These are phyloP conservation scores for Microcebus tavaratra DNA, from an alignment of 2,113 vertebrate species.

Conservation along the genomic window DNA sequence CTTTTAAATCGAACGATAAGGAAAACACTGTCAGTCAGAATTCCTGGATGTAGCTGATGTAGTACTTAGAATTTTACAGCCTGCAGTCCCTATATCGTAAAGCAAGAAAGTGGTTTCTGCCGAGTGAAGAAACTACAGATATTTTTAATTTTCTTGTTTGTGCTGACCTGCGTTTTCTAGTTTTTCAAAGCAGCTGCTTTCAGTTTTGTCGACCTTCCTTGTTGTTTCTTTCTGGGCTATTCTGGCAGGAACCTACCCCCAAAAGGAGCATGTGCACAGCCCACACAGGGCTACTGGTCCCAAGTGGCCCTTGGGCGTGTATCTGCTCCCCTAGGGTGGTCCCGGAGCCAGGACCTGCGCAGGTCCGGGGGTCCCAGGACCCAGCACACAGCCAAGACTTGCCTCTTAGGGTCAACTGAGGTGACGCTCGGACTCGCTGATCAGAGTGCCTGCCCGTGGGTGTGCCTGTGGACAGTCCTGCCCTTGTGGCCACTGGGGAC, in stretches of 20 bases:
- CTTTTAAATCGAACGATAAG: neutral
- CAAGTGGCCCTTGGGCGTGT: neutral
- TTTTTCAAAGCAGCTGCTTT: neutral
- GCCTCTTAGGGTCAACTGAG: neutral
- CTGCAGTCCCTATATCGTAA: neutral
- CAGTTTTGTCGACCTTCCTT: neutral
- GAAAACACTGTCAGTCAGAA: neutral
- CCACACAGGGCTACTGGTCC: neutral
- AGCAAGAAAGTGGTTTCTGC: neutral
- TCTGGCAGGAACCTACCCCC: neutral
- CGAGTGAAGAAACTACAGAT: neutral
- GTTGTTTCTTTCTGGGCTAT: neutral
- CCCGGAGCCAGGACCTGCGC: neutral
- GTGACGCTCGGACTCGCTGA: accelerated
- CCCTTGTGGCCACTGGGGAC: accelerated
- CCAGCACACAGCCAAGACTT: neutral
- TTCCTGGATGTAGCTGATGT: accelerated
- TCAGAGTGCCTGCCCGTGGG: accelerated
- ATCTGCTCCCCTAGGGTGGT: no score
- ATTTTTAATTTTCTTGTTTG: neutral
- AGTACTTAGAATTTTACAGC: neutral
- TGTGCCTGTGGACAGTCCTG: neutral
- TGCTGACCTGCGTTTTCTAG: neutral
- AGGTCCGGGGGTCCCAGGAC: no score
- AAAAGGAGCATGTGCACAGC: accelerated